Conservation (phyloP, 2,888 invertebrate genomes). For the Lepeophtheirus nordmannii region DNA sequence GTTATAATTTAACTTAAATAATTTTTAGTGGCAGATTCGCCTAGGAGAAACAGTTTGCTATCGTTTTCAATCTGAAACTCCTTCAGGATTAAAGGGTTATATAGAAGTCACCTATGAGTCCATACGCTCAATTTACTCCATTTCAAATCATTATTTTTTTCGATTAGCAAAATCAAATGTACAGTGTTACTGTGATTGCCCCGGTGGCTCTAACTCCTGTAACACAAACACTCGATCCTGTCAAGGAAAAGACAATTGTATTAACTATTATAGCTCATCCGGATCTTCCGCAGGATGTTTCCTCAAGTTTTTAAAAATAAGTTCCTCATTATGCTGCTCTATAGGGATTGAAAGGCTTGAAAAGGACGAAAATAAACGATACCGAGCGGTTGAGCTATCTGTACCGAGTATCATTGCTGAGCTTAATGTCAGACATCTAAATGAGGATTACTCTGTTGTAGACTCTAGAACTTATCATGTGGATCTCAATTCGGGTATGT, state of each 20-base stretch:
- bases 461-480: conserved; percentile 9
- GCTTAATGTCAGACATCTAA: not conserved
- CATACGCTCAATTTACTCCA: conserved; percentile 6
- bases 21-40: conserved; percentile 21
- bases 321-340: conserved; percentile 13
- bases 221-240: not conserved
- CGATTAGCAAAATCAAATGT: not conserved
- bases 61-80: not conserved
- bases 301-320: conserved; percentile 14
- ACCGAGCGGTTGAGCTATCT: conserved; percentile 13
- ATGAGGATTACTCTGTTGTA: not conserved
- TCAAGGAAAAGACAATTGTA: not conserved
- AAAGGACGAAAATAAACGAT: not conserved
- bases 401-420: conserved; percentile 1
- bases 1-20: too few relatives aligned
- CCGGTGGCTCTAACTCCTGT: conserved; percentile 5
- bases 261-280: not conserved
- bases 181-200: conserved; percentile 8
- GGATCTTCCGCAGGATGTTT: conserved; percentile 10
- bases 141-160: conserved; percentile 3
- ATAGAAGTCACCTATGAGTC: conserved; percentile 3
- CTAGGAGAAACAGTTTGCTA: conserved; percentile 23
- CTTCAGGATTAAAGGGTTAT: not conserved
- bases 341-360: not conserved
- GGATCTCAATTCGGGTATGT: conserved; percentile 20